These are phyloP conservation scores for Helicoverpa zea DNA, from an alignment of 1,140 invertebrate species.

Conservation along the genomic window DNA sequence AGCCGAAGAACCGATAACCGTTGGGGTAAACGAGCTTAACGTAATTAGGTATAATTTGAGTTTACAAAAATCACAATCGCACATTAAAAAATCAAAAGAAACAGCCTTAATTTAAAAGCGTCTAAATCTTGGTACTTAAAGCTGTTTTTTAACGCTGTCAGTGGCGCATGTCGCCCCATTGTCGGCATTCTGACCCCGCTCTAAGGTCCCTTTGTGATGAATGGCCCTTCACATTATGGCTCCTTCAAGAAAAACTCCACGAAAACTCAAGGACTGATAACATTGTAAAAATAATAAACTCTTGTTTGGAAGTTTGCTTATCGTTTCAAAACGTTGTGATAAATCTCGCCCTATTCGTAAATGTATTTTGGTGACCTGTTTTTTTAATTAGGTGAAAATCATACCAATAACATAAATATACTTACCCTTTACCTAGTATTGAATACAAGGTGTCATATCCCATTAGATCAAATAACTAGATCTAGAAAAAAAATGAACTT, in stretches of 20 bases:
- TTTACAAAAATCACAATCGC: too few species aligned
- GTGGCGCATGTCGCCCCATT: conserved; percentile 19
- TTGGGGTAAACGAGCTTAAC: too few species aligned
- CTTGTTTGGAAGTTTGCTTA: neutral
- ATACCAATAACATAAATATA: too few species aligned
- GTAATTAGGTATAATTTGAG: too few species aligned
- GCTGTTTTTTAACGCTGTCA: conserved; percentile 11
- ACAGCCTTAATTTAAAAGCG: neutral
- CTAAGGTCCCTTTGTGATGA: conserved; percentile 14
- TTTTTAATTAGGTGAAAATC: too few species aligned
- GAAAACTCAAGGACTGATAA: neutral
- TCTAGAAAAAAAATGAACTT: too few species aligned
- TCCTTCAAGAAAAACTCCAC: conserved; percentile 11
- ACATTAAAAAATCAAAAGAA: neutral
- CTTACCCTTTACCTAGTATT: too few species aligned
- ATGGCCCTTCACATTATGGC: conserved; percentile 24
- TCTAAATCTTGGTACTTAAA: neutral
- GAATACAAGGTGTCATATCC: too few species aligned
- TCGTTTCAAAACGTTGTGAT: neutral
- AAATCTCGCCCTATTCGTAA: neutral
- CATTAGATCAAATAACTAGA: too few species aligned
- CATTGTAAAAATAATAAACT: conserved; percentile 6
- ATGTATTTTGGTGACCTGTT: neutral
- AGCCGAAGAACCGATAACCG: too few species aligned
- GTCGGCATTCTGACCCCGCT: conserved; percentile 26